These are phyloP conservation scores for Metacarcinus magister DNA, from an alignment of 2,888 invertebrate species.

Conservation along the genomic window DNA sequence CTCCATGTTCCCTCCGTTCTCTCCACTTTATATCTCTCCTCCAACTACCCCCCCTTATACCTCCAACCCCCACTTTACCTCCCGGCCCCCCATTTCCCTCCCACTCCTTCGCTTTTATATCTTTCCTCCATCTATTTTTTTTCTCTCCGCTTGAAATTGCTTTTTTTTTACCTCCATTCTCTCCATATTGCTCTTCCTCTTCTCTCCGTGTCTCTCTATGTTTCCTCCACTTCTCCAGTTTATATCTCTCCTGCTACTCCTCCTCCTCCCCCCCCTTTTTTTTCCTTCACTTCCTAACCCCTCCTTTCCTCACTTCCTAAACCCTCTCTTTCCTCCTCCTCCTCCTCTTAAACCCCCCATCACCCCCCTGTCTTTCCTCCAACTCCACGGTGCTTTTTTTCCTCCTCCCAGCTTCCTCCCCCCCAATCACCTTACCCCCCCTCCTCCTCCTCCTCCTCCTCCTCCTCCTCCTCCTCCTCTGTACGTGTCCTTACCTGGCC, in stretches of 20 bases:
- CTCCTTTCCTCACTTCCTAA: constrained; percentile 6
- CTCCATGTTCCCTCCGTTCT: not conserved
- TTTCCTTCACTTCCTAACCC: not conserved
- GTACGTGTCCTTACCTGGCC: not conserved
- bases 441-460: not conserved
- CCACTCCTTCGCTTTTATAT: not conserved
- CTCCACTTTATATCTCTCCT: not conserved
- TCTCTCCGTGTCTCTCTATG: not conserved
- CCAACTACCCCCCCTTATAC: not conserved
- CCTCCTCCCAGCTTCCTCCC: not conserved
- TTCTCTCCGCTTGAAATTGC: not conserved
- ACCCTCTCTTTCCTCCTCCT: not conserved
- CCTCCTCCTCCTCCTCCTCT: not conserved
- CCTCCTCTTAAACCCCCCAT: not conserved
- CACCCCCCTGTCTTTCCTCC: not conserved
- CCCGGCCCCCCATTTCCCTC: not conserved
- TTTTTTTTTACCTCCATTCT: not conserved
- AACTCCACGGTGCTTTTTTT: not conserved
- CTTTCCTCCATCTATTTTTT: not conserved
- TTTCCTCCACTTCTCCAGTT: constrained; percentile 1
- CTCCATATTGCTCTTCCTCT: not conserved
- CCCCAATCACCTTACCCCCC: not conserved
- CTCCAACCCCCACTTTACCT: not conserved
- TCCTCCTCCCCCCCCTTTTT: constrained; percentile 26
- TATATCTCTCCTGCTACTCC: not conserved